phyloP scores from a whole-genome alignment of 1,140 invertebrate genomes.

The Psix sp. region DNA sequence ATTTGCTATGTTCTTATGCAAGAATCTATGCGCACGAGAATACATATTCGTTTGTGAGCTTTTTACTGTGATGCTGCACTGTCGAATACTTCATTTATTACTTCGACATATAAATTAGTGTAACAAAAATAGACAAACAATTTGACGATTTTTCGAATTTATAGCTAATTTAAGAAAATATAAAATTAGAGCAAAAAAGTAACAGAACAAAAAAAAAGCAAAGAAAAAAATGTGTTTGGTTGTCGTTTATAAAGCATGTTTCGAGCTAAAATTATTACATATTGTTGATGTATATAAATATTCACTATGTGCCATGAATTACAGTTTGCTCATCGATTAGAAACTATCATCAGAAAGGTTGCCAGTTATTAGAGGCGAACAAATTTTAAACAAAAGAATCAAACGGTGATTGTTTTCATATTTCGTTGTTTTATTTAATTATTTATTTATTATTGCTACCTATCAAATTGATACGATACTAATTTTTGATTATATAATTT shows the following conservation, averaged over 20 bases:
- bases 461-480: too few relatives aligned
- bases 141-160: constrained; percentile 13
- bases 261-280: constrained; percentile 17
- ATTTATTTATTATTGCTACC: too few relatives aligned
- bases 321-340: constrained; percentile 47
- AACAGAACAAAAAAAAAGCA: constrained; percentile 7
- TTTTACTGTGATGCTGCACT: constrained; percentile 13
- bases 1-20: neutral
- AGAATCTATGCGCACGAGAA: constrained; percentile 3
- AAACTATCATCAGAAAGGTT: constrained; percentile 26
- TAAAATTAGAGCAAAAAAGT: constrained; percentile 1
- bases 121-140: neutral
- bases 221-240: constrained; percentile 3
- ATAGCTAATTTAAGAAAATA: neutral
- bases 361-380: constrained; percentile 41
- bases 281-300: constrained; percentile 27
- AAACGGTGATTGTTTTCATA: neutral
- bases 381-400: neutral
- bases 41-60: constrained; percentile 8
- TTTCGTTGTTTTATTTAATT: too few relatives aligned
- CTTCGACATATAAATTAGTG: constrained; percentile 6
- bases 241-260: constrained; percentile 15
- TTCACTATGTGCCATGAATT: constrained; percentile 57
- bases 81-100: constrained; percentile 2
- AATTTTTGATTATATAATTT: too few relatives aligned